These are phyloP conservation scores for Heterodera carotae DNA, from an alignment of 1,140 invertebrate genomes.

Conservation along the genomic window DNA sequence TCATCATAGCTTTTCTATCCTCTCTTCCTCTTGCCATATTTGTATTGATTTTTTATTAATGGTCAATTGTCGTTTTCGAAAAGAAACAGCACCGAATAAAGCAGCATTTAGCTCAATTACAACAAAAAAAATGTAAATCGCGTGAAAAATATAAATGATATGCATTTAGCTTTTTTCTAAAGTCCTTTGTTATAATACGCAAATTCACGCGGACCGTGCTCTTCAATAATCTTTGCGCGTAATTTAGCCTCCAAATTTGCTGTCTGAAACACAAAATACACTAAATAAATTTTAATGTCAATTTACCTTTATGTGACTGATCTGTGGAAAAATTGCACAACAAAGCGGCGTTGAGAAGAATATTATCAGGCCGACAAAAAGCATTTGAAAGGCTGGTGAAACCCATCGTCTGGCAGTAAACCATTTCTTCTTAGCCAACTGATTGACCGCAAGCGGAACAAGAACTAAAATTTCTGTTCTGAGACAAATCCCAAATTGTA, in stretches of 20 bases:
- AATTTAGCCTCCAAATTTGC: conserved; percentile 49
- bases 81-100: too few relatives aligned
- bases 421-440: conserved; percentile 47
- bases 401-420: conserved; percentile 42
- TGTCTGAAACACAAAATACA: conserved; percentile 26
- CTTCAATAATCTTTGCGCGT: conserved; percentile 44
- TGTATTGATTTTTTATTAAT: background rate
- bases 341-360: conserved; percentile 55
- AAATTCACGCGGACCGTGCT: conserved; percentile 45
- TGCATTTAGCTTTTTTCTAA: conserved; percentile 16
- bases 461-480: too few relatives aligned
- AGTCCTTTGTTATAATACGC: conserved; percentile 60
- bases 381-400: conserved; percentile 36
- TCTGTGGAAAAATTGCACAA: conserved; percentile 62
- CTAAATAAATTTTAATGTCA: conserved; percentile 7
- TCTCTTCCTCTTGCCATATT: background rate
- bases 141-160: background rate
- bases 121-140: background rate
- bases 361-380: conserved; percentile 39
- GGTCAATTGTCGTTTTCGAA: too few relatives aligned
- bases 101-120: background rate
- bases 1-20: background rate
- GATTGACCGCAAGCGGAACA: conserved; percentile 55
- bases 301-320: conserved; percentile 44
- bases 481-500: too few relatives aligned